Evolutionary conservation across 2,113 vertebrate species (phyloP).

Genomic region (Laticauda colubrina): DNA sequence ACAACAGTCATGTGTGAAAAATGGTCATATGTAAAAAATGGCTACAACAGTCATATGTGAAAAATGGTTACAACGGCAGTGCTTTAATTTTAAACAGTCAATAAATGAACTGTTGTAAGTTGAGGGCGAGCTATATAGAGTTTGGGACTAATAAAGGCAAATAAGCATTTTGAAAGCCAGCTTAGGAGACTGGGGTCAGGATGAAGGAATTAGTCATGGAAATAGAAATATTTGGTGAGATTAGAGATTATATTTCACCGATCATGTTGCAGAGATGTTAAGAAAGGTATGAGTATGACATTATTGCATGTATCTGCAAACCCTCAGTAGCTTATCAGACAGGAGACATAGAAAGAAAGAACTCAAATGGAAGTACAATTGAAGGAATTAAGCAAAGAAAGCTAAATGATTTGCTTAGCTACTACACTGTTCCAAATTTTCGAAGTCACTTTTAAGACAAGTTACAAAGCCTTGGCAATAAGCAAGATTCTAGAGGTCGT

Average conservation of each 20-base stretch:
- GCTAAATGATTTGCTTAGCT: background rate
- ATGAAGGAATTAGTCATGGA: background rate
- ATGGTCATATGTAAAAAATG: too few species aligned
- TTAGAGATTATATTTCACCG: background rate
- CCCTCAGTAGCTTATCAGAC: background rate
- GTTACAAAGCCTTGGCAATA: background rate
- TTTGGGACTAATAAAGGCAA: background rate
- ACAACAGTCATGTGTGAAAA: too few species aligned
- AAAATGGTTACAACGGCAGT: too few species aligned
- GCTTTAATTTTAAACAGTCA: too few species aligned
- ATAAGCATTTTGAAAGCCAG: background rate
- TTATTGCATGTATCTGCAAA: background rate
- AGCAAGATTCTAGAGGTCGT: background rate
- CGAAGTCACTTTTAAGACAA: background rate
- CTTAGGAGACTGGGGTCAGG: background rate
- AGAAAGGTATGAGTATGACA: background rate
- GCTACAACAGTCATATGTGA: too few species aligned
- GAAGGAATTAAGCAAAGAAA: background rate
- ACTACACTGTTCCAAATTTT: background rate
- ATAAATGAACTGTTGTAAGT: too few species aligned
- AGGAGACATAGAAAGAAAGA: background rate
- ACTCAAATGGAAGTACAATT: background rate
- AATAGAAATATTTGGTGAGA: background rate
- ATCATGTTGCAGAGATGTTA: background rate
- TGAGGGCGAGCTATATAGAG: background rate